Conservation (phyloP, 2,797 vertebrate species). For the Sciurus vulgaris region DNA sequence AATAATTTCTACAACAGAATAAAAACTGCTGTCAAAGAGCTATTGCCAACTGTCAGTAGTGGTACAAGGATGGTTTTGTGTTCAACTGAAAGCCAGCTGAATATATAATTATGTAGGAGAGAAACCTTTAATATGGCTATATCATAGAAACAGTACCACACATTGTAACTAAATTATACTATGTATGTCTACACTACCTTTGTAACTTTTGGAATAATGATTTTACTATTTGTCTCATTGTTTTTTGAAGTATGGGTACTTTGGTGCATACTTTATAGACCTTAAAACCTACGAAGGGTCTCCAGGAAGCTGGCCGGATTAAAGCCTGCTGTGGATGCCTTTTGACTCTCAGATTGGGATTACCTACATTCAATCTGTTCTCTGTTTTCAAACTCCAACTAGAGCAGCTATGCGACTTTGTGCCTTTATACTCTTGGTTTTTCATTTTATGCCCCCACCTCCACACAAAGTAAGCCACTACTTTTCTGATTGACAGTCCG, state of each 20-base stretch:
- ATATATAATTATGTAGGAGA: conserved; percentile 84
- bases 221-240: conserved; percentile 91
- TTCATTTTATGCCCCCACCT: conserved; percentile 81
- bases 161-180: conserved; percentile 90
- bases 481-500: conserved; percentile 83
- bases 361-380: conserved; percentile 87
- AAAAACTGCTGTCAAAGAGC: conserved; percentile 82
- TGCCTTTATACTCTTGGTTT: conserved; percentile 91
- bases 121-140: conserved; percentile 86
- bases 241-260: conserved; percentile 89
- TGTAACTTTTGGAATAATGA: conserved; percentile 89
- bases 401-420: conserved; percentile 91
- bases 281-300: conserved; percentile 86
- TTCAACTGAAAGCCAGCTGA: conserved; percentile 82
- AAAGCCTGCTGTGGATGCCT: conserved; percentile 88
- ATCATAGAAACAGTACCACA: conserved; percentile 88
- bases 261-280: conserved; percentile 89
- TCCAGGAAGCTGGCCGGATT: conserved; percentile 86
- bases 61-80: conserved; percentile 87
- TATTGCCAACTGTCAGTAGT: conserved; percentile 82
- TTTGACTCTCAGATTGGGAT: conserved; percentile 88
- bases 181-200: conserved; percentile 91
- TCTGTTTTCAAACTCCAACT: conserved; percentile 91
- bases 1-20: conserved; percentile 68
- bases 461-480: conserved; percentile 81